Conservation (phyloP, 1,140 invertebrate species). For the Ylistrum balloti region DNA sequence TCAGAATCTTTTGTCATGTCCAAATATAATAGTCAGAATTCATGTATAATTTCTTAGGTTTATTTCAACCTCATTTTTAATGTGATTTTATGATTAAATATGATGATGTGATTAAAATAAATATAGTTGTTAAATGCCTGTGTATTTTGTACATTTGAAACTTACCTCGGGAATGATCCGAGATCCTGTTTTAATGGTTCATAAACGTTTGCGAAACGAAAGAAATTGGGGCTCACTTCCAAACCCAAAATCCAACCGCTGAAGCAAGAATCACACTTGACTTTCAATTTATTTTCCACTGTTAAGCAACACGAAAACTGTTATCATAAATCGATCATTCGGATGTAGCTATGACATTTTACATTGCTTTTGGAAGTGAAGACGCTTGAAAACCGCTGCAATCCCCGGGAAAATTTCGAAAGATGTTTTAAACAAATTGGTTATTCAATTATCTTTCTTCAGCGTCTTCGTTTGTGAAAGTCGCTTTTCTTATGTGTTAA, state of each 20-base stretch:
- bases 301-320: background rate
- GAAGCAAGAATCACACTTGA: background rate
- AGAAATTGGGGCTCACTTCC: background rate
- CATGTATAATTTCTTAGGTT: too few species aligned
- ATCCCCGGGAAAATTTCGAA: background rate
- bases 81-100: too few species aligned
- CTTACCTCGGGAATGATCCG: background rate
- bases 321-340: too few species aligned
- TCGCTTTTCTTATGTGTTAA: background rate
- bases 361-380: background rate
- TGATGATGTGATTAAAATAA: too few species aligned
- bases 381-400: background rate
- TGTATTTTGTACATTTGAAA: too few species aligned
- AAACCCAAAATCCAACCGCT: background rate
- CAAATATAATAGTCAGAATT: too few species aligned
- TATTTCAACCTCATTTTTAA: too few species aligned
- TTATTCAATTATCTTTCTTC: background rate
- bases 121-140: too few species aligned
- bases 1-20: too few species aligned
- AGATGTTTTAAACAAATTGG: background rate
- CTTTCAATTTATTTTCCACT: background rate
- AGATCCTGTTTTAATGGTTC: background rate
- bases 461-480: background rate
- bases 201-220: background rate
- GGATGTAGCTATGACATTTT: too few species aligned